Evolutionary conservation across 1,140 invertebrate species (phyloP).

Genomic region (Meteorus sp.): DNA sequence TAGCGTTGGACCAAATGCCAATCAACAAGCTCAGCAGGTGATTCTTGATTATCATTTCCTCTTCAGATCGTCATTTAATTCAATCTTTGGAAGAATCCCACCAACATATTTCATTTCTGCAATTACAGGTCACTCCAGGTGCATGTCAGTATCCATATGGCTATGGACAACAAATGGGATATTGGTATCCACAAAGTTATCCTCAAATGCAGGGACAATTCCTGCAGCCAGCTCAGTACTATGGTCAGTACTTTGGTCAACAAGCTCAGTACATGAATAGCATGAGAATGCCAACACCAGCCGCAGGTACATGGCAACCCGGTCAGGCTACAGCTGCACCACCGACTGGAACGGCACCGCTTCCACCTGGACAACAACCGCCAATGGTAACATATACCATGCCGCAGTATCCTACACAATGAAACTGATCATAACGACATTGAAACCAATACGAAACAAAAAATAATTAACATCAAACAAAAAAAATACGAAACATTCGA

Average conservation of each 20-base stretch:
- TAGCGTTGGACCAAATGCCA: constrained; percentile 61
- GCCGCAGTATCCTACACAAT: constrained; percentile 79
- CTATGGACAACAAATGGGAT: constrained; percentile 75
- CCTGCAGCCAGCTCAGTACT: constrained; percentile 51
- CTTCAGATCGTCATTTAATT: neutral
- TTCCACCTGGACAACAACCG: constrained; percentile 61
- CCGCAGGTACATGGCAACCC: constrained; percentile 60
- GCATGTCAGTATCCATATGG: constrained; percentile 69
- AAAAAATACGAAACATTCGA: constrained; percentile 4
- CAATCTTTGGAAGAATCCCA: neutral
- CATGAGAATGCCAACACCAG: constrained; percentile 62
- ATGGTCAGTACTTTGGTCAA: constrained; percentile 64
- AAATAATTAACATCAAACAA: constrained; percentile 10
- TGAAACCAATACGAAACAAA: neutral
- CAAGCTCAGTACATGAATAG: constrained; percentile 59
- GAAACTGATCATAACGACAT: constrained; percentile 46
- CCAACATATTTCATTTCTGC: constrained; percentile 12
- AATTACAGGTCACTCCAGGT: constrained; percentile 48
- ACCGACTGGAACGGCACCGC: constrained; percentile 57
- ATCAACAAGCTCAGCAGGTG: constrained; percentile 62
- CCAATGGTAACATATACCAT: constrained; percentile 76
- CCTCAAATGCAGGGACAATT: constrained; percentile 62
- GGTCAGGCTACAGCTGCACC: constrained; percentile 56
- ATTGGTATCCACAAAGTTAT: constrained; percentile 78
- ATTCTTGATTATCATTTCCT: neutral